Conservation (phyloP, 1,140 invertebrate species). For the Caenorhabditis brenneri region DNA sequence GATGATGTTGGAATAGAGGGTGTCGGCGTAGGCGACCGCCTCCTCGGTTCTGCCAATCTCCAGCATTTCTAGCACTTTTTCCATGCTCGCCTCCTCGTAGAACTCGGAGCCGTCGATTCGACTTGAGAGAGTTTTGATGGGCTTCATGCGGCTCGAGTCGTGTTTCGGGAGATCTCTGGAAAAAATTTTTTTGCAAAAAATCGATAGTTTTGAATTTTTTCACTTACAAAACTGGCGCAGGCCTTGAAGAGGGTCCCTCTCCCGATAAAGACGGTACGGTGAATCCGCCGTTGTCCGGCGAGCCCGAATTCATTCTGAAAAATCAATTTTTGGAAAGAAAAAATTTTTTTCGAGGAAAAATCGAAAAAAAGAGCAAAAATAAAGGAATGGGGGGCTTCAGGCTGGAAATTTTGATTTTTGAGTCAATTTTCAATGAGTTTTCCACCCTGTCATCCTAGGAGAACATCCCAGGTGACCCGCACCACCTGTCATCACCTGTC, state of each 20-base stretch:
- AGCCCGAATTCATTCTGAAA: neutral
- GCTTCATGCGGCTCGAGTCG: neutral
- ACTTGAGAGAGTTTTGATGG: slow-evolving; percentile 1
- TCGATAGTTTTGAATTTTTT: too few species aligned
- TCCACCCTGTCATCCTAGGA: too few species aligned
- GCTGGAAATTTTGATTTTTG: too few species aligned
- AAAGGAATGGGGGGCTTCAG: too few species aligned
- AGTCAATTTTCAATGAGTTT: too few species aligned
- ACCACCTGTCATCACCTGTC: too few species aligned
- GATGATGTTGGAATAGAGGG: neutral
- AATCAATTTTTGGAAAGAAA: too few species aligned
- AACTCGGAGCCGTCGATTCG: slow-evolving; percentile 6
- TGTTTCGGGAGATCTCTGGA: slow-evolving; percentile 11
- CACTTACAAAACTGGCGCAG: neutral
- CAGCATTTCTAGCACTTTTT: slow-evolving; percentile 23
- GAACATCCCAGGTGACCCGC: too few species aligned
- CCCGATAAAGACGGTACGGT: neutral
- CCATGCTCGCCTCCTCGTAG: slow-evolving; percentile 23
- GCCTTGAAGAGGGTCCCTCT: neutral
- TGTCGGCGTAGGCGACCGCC: neutral
- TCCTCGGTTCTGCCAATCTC: neutral
- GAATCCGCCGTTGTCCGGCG: neutral
- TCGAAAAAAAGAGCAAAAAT: too few species aligned
- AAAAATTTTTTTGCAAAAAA: neutral
- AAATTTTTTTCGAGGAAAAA: too few species aligned